phyloP scores from a whole-genome alignment of 23 tunicate genomes.

The Phallusia fumigata region DNA sequence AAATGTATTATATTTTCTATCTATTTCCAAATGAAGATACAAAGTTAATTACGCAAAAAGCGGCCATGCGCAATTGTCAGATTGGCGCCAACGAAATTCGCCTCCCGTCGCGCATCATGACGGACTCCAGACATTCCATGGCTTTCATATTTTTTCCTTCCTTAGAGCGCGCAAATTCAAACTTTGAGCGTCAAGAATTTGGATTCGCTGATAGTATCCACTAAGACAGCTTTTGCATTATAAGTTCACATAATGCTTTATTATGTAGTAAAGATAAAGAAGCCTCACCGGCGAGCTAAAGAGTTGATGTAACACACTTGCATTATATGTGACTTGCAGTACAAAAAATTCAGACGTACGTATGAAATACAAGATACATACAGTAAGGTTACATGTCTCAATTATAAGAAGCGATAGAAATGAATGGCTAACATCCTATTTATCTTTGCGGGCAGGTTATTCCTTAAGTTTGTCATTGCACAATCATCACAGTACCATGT shows the following conservation, averaged over 20 bases:
- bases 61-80: neutral
- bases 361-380: too few relatives aligned
- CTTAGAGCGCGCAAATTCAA: neutral
- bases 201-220: neutral
- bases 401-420: too few relatives aligned
- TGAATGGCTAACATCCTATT: too few relatives aligned
- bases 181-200: neutral
- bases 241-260: neutral
- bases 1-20: neutral
- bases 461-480: too few relatives aligned
- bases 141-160: neutral
- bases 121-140: neutral
- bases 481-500: too few relatives aligned
- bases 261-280: neutral
- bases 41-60: neutral
- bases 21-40: neutral
- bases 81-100: neutral
- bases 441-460: too few relatives aligned
- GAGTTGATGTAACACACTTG: too few relatives aligned
- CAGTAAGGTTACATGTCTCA: too few relatives aligned
- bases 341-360: too few relatives aligned
- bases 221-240: neutral
- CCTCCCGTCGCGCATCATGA: slow-evolving; percentile 10
- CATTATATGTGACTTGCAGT: too few relatives aligned
- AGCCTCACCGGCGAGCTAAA: too few relatives aligned